Percentiles rank a stretch among this genome's conserved stretches.
phyloP scores from a whole-genome alignment of 2,113 vertebrate genomes.

The Amazona guildingii region DNA sequence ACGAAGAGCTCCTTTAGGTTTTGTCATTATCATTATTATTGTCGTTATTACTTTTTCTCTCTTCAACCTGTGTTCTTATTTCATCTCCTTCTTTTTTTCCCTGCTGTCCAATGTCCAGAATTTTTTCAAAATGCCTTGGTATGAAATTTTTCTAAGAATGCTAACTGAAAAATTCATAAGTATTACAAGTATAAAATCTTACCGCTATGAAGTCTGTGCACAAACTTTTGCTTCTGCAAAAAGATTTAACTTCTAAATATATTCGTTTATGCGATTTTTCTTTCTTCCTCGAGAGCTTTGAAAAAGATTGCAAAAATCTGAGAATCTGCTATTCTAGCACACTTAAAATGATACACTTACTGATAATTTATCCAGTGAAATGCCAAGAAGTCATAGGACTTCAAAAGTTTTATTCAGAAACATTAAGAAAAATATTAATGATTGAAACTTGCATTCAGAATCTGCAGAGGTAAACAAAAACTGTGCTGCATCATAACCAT shows the following conservation, averaged over 20 bases:
- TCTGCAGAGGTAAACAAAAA: neutral
- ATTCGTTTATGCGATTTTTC: neutral
- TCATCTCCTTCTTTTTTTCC: neutral
- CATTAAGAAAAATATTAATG: neutral
- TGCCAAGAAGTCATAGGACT: neutral
- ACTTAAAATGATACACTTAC: neutral
- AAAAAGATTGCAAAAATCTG: neutral
- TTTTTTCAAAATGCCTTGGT: neutral
- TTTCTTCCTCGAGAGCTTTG: neutral
- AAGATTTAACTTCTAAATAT: neutral
- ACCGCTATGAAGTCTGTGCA: neutral
- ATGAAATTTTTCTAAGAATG: neutral
- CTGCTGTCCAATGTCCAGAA: neutral
- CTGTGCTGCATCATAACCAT: neutral
- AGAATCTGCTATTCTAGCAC: neutral
- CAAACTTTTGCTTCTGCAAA: neutral
- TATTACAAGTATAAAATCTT: neutral
- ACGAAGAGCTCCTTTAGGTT: neutral
- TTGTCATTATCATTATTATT: neutral
- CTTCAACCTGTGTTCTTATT: neutral
- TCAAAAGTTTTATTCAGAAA: constrained; percentile 11
- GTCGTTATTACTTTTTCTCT: neutral
- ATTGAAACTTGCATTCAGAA: neutral
- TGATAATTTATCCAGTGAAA: neutral
- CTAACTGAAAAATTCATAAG: neutral